Conservation (phyloP, 2,113 vertebrate genomes). For the Colinus virginianus region DNA sequence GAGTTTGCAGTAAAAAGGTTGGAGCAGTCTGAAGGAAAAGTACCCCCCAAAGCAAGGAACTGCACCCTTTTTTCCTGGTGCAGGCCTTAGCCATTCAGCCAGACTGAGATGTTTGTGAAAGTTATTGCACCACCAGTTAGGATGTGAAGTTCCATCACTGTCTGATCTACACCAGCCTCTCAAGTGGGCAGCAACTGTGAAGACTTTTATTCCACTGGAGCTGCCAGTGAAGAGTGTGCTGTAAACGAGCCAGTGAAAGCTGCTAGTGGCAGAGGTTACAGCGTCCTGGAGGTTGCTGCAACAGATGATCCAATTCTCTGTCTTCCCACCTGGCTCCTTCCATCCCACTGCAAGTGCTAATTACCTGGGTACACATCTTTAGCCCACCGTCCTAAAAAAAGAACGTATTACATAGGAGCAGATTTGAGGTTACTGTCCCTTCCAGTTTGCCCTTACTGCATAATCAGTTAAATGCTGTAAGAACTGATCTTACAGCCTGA, state of each 20-base stretch:
- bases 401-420: not conserved
- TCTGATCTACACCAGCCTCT: not conserved
- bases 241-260: not conserved
- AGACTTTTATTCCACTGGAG: not conserved
- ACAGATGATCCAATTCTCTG: not conserved
- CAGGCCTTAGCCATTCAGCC: not conserved
- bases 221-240: not conserved
- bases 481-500: not conserved
- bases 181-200: not conserved
- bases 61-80: not conserved
- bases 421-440: not conserved
- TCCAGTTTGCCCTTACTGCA: not conserved
- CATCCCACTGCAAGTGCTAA: not conserved
- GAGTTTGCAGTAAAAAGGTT: not conserved
- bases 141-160: not conserved
- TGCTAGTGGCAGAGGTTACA: not conserved
- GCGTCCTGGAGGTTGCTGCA: not conserved
- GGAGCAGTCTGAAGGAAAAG: not conserved
- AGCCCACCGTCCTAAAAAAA: rapidly evolving
- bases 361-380: not conserved
- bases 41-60: not conserved
- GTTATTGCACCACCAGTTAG: not conserved
- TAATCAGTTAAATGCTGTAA: not conserved
- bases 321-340: not conserved
- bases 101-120: not conserved